Conservation (phyloP, 1,140 invertebrate species). For the Apis dorsata region DNA sequence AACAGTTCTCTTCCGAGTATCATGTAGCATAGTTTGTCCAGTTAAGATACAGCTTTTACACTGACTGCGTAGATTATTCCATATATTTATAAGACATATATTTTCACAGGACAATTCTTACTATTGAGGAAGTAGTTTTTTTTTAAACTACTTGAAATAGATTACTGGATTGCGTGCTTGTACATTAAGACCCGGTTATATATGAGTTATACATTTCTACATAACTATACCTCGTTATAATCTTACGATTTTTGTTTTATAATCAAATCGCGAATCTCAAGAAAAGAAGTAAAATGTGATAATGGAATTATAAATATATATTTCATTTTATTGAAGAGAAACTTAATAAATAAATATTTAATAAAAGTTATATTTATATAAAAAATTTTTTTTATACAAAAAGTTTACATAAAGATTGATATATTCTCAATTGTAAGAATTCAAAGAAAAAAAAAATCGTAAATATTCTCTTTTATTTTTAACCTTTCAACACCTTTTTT, state of each 20-base stretch:
- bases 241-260: neutral
- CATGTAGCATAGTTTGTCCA: neutral
- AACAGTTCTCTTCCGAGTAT: conserved; percentile 46
- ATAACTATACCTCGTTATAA: neutral
- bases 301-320: no score
- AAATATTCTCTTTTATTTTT: no score
- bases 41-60: neutral
- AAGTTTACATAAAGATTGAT: no score
- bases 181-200: neutral
- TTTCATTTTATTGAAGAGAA: no score
- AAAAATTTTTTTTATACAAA: no score
- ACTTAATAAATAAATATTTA: no score
- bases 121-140: neutral
- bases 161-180: neutral
- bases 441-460: no score
- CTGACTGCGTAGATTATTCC: conserved; percentile 13
- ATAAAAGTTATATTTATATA: no score
- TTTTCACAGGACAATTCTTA: conserved; percentile 12
- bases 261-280: no score
- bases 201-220: neutral
- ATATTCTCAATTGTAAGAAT: no score
- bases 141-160: neutral
- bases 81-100: conserved; percentile 7
- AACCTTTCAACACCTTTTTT: no score
- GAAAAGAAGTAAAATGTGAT: no score